phyloP scores from a whole-genome alignment of 92 coral and sea anemone genomes.

The Actinostola sp. region DNA sequence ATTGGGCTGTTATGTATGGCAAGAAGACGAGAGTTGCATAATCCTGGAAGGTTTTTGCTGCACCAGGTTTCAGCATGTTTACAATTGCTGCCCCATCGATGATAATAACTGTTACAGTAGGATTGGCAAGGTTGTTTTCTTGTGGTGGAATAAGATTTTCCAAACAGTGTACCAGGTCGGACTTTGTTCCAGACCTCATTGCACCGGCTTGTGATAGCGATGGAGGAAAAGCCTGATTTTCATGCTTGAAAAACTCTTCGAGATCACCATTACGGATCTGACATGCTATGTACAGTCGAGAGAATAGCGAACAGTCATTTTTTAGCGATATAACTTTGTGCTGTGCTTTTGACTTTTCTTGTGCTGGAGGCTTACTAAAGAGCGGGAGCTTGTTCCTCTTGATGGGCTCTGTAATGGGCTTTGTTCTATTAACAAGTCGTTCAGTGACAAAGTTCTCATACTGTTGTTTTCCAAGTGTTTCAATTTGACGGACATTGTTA shows the following conservation, averaged over 20 bases:
- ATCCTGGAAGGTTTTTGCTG: conserved; percentile 42
- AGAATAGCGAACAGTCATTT: conserved; percentile 55
- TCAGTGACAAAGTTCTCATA: conserved; percentile 30
- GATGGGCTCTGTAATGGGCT: conserved; percentile 53
- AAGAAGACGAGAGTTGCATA: conserved; percentile 42
- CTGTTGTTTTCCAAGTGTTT: conserved; percentile 46
- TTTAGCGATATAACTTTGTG: conserved; percentile 31
- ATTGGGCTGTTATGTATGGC: conserved; percentile 39
- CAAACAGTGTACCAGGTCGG: conserved; percentile 55
- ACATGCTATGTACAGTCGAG: conserved; percentile 59
- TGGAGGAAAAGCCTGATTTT: conserved; percentile 64
- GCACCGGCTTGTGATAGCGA: conserved; percentile 52
- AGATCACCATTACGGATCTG: conserved; percentile 55
- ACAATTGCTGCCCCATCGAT: conserved; percentile 65
- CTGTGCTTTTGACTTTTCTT: conserved; percentile 11
- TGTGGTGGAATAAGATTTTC: conserved; percentile 1
- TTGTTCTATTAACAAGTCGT: conserved; percentile 29
- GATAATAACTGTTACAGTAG: conserved; percentile 26
- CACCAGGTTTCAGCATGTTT: conserved; percentile 60
- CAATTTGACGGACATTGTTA: conserved; percentile 35
- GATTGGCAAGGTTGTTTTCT: not conserved
- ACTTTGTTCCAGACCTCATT: conserved; percentile 48
- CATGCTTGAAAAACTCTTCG: conserved; percentile 58
- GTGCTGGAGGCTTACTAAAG: conserved; percentile 30
- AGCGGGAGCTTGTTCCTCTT: conserved; percentile 53